These are phyloP conservation scores for Sprattus sprattus DNA, from an alignment of 2,113 vertebrate genomes.

Conservation along the genomic window DNA sequence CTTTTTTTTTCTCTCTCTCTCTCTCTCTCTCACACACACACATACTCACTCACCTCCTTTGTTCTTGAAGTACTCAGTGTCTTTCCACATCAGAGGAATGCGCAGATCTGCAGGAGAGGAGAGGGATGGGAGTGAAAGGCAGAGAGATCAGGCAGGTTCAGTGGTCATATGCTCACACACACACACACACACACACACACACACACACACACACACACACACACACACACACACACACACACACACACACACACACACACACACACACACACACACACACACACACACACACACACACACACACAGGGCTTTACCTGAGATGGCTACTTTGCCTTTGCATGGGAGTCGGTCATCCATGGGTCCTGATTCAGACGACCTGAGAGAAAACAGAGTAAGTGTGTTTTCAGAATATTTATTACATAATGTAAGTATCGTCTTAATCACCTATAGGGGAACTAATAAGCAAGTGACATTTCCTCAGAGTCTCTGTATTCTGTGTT, in stretches of 20 bases:
- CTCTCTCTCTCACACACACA: background rate
- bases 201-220: conserved; percentile 15
- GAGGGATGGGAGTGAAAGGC: conserved; percentile 46
- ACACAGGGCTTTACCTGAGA: conserved; percentile 76
- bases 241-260: background rate
- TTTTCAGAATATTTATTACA: background rate
- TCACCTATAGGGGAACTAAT: background rate
- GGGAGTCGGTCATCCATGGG: conserved; percentile 75
- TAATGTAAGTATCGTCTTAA: background rate
- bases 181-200: conserved; percentile 30
- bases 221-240: background rate
- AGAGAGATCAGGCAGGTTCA: conserved; percentile 21
- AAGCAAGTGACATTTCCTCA: background rate
- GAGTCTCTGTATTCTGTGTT: background rate
- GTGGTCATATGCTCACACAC: background rate
- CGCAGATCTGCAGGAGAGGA: conserved; percentile 80
- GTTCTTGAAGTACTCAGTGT: conserved; percentile 95
- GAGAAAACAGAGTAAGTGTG: conserved; percentile 7
- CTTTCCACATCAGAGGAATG: conserved; percentile 97
- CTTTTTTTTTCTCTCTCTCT: background rate
- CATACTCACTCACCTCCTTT: conserved; percentile 82
- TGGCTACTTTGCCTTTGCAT: conserved; percentile 83
- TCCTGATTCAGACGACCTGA: conserved; percentile 83
- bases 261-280: conserved; percentile 26
- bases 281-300: conserved; percentile 24